phyloP scores from a whole-genome alignment of 2,113 vertebrate species.

The Prinia subflava region DNA sequence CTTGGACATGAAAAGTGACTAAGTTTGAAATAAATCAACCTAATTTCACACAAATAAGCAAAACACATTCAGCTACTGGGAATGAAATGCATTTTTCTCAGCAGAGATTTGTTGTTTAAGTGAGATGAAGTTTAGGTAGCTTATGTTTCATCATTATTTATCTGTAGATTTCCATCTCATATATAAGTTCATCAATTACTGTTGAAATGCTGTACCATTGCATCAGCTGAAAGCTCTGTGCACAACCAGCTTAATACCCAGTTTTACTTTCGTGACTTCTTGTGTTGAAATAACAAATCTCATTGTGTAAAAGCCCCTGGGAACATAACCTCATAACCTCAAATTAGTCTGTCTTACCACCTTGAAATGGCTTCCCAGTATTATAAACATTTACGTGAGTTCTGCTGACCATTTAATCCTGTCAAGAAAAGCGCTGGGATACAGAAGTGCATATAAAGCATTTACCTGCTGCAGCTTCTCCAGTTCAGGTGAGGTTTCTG shows the following conservation, averaged over 20 bases:
- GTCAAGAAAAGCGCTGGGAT: neutral
- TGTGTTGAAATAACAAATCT: conserved; percentile 1
- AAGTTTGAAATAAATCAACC: conserved; percentile 27
- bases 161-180: neutral
- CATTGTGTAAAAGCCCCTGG: conserved; percentile 27
- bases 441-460: neutral
- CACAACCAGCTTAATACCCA: neutral
- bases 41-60: neutral
- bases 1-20: conserved; percentile 19
- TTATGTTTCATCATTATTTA: conserved; percentile 5
- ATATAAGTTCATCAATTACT: neutral
- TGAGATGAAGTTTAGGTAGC: neutral
- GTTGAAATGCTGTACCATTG: conserved; percentile 39
- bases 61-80: neutral
- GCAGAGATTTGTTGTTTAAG: neutral
- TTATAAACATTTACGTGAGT: neutral
- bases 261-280: neutral
- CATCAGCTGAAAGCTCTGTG: conserved; percentile 25
- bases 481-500: neutral
- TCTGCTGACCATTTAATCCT: neutral
- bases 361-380: neutral
- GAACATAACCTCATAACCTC: neutral
- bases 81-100: conserved; percentile 4
- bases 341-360: neutral
- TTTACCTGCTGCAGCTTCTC: neutral